A percentile compares a stretch with the other conserved stretches of the same genome.
phyloP scores from a whole-genome alignment of 2,113 vertebrate species.

The Poicephalus meyeri region DNA sequence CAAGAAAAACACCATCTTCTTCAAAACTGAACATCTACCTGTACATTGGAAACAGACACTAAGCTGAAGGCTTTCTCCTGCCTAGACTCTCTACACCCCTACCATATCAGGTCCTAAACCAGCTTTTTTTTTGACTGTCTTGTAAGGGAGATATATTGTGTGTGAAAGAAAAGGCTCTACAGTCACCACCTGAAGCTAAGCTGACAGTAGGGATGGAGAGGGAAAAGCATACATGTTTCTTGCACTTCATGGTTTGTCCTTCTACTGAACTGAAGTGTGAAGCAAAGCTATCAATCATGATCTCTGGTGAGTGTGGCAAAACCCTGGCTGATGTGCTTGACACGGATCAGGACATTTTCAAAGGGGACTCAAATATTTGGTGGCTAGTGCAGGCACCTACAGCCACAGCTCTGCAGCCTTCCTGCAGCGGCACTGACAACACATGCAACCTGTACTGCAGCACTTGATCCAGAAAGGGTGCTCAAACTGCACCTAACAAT shows the following conservation, averaged over 20 bases:
- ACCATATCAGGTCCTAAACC: not conserved
- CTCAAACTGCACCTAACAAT: not conserved
- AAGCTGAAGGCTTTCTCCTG: not conserved
- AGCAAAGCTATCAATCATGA: not conserved
- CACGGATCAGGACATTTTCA: not conserved
- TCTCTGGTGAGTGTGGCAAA: not conserved
- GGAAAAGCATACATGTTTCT: not conserved
- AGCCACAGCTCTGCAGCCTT: not conserved
- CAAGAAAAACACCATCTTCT: not conserved
- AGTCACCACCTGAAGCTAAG: not conserved
- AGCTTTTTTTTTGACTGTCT: not conserved
- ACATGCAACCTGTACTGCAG: not conserved
- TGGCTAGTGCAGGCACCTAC: not conserved
- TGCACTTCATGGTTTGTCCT: not conserved
- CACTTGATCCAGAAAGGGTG: not conserved
- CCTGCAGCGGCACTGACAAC: rapidly evolving
- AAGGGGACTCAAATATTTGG: not conserved
- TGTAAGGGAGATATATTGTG: not conserved
- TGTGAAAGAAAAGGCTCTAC: not conserved
- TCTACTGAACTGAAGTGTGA: not conserved
- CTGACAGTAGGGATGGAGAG: not conserved
- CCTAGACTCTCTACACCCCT: not conserved
- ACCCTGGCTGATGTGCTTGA: not conserved
- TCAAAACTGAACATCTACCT: not conserved
- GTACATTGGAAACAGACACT: not conserved